phyloP scores from a whole-genome alignment of 2,888 invertebrate species.

The Linnaemya tessellans region DNA sequence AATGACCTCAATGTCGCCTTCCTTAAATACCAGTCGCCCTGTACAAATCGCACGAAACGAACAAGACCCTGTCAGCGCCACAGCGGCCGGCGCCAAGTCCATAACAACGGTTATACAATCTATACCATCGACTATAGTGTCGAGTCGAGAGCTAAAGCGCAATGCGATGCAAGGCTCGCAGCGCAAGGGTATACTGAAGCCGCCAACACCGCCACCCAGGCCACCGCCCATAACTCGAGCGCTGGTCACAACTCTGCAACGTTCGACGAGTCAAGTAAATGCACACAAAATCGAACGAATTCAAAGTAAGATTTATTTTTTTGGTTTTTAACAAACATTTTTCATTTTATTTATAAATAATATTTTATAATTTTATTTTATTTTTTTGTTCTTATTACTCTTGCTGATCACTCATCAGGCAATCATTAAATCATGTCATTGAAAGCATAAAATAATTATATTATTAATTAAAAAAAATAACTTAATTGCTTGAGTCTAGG shows the following conservation, averaged over 20 bases:
- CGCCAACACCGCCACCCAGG: conserved; percentile 77
- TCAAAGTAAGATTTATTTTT: conserved; percentile 80
- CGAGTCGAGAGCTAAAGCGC: conserved; percentile 70
- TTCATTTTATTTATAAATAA: conserved; percentile 52
- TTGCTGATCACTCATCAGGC: not conserved
- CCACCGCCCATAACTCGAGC: conserved; percentile 75
- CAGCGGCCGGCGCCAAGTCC: conserved; percentile 44
- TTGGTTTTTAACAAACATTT: conserved; percentile 46
- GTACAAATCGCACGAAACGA: conserved; percentile 27
- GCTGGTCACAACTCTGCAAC: conserved; percentile 71
- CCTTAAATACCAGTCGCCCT: conserved; percentile 79
- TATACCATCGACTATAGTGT: conserved; percentile 65
- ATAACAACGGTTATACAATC: conserved; percentile 69
- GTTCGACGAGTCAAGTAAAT: conserved; percentile 73
- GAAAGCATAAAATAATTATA: not conserved
- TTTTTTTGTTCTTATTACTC: conserved; percentile 1
- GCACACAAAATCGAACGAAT: conserved; percentile 77
- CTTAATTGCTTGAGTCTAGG: not conserved
- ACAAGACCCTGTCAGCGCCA: conserved; percentile 44
- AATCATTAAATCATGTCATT: not conserved
- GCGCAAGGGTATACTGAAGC: conserved; percentile 76
- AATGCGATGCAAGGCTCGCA: conserved; percentile 56
- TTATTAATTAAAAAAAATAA: not conserved
- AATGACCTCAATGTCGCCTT: conserved; percentile 77
- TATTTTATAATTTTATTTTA: conserved; percentile 54